Percentiles rank a stretch among this genome's conserved stretches.
These are phyloP conservation scores for Phenacoccus solenopsis DNA, from an alignment of 1,140 invertebrate species.

Conservation along the genomic window DNA sequence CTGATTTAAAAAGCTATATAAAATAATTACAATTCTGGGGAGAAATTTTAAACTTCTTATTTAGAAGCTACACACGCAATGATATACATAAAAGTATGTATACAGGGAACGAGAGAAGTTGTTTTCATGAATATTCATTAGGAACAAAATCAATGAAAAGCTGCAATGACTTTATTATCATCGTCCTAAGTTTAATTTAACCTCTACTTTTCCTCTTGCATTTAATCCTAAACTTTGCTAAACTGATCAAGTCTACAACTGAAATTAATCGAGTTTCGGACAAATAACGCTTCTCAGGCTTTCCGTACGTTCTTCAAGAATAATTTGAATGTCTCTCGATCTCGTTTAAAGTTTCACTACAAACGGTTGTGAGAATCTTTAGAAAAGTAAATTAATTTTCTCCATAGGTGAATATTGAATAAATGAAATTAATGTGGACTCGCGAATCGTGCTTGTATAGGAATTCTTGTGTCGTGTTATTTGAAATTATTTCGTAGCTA, in stretches of 20 bases:
- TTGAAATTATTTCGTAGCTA: too few species aligned
- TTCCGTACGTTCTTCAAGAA: constrained; percentile 9
- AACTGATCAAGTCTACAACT: constrained; percentile 17
- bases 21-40: neutral
- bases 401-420: neutral
- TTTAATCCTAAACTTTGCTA: constrained; percentile 16
- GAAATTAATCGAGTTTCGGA: constrained; percentile 17
- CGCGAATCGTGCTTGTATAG: neutral
- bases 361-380: constrained; percentile 5
- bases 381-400: neutral
- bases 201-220: constrained; percentile 12
- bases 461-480: too few species aligned
- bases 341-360: constrained; percentile 12
- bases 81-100: neutral
- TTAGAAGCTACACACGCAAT: neutral
- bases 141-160: constrained; percentile 11
- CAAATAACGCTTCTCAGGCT: constrained; percentile 12
- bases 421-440: neutral
- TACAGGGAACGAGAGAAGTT: neutral
- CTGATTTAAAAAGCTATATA: neutral
- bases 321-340: constrained; percentile 15
- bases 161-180: constrained; percentile 16
- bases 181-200: constrained; percentile 16
- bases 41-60: neutral
- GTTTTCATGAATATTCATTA: constrained; percentile 15